These are phyloP conservation scores for Nemapogon koenigi DNA, from an alignment of 2,888 invertebrate species.

Conservation along the genomic window DNA sequence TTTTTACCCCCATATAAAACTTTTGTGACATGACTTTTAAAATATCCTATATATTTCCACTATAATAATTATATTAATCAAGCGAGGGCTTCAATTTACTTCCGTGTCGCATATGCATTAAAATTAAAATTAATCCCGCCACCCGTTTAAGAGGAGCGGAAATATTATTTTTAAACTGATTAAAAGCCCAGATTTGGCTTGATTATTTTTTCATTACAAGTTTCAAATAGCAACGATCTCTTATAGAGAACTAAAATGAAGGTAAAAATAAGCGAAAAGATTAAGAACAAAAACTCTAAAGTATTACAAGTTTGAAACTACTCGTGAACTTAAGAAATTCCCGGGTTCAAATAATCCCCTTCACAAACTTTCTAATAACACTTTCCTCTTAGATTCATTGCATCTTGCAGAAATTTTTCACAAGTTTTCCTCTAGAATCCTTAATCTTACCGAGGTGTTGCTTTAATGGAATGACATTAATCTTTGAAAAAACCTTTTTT, in stretches of 20 bases:
- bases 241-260: neutral
- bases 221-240: neutral
- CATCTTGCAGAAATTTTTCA: slow-evolving; percentile 44
- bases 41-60: no score
- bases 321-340: slow-evolving; percentile 4
- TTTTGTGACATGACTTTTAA: no score
- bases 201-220: no score
- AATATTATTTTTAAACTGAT: no score
- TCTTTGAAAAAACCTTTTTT: no score
- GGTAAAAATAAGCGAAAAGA: neutral
- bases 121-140: no score
- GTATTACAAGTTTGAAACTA: slow-evolving; percentile 5
- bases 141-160: no score
- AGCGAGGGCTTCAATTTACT: no score
- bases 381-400: slow-evolving; percentile 46
- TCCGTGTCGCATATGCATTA: no score
- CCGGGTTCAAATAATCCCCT: slow-evolving; percentile 27
- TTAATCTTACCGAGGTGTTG: slow-evolving; percentile 33
- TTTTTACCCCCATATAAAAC: no score
- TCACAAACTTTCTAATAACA: slow-evolving; percentile 49
- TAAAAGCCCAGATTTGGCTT: no score
- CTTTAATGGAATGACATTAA: slow-evolving; percentile 42
- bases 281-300: slow-evolving; percentile 1
- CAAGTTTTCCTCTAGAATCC: slow-evolving; percentile 32
- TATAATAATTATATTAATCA: no score